phyloP scores from a whole-genome alignment of 2,888 invertebrate species.

The Zaprionus lineosus region DNA sequence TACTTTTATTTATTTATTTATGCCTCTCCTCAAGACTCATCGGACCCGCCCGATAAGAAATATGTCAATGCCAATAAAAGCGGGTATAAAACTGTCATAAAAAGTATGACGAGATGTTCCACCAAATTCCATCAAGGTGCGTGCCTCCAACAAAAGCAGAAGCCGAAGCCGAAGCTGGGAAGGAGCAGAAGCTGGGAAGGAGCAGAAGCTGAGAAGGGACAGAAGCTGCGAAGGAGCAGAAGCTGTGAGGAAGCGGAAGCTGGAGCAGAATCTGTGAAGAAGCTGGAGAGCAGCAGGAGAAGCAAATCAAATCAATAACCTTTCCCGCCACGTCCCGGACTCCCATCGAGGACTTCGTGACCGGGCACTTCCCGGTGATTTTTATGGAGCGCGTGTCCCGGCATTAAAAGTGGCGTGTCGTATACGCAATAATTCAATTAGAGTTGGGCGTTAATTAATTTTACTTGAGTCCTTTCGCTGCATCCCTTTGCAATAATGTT shows the following conservation, averaged over 20 bases:
- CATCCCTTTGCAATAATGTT: neutral
- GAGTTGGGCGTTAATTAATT: conserved; percentile 51
- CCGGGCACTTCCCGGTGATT: conserved; percentile 21
- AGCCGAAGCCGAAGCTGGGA: neutral
- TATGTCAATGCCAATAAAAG: conserved; percentile 65
- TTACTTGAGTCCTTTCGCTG: conserved; percentile 7
- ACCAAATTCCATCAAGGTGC: conserved; percentile 48
- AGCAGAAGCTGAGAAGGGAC: neutral
- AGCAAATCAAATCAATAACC: conserved; percentile 63
- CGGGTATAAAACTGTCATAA: conserved; percentile 62
- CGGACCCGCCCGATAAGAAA: conserved; percentile 62
- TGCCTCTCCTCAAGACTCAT: too few species aligned
- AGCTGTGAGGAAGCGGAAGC: too few species aligned
- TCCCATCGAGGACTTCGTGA: too few species aligned
- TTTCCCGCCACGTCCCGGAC: conserved; percentile 5
- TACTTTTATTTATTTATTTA: too few species aligned
- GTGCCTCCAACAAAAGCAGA: conserved; percentile 11
- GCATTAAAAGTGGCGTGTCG: conserved; percentile 53
- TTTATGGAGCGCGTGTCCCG: conserved; percentile 58
- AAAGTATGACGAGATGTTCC: conserved; percentile 50
- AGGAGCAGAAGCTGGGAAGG: neutral
- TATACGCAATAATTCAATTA: conserved; percentile 68
- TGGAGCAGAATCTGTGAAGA: neutral
- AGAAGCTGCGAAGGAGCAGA: neutral
- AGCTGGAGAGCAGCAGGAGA: neutral